Percentiles rank a stretch among this genome's conserved stretches.
Conservation (phyloP, 2,888 invertebrate species). For the Synergus itoensis region DNA sequence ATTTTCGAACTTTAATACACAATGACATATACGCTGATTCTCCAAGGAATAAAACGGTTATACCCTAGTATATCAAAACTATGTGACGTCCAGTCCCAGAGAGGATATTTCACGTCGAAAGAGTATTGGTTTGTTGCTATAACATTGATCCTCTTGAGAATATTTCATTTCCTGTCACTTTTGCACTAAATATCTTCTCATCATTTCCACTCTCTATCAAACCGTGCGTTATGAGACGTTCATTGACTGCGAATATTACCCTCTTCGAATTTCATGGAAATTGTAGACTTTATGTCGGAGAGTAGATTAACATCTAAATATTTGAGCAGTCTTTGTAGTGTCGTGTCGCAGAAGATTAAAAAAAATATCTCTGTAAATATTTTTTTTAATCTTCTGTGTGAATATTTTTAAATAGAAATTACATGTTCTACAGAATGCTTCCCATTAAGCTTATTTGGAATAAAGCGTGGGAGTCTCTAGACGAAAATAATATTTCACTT, state of each 20-base stretch:
- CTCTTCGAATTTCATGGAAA: background rate
- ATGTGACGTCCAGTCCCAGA: background rate
- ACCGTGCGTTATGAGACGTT: background rate
- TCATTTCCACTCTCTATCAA: background rate
- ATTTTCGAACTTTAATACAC: too few species aligned
- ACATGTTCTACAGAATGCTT: background rate
- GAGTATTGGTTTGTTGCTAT: too few species aligned
- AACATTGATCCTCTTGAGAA: too few species aligned
- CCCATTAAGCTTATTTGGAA: background rate
- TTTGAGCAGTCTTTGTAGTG: background rate
- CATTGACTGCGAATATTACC: background rate
- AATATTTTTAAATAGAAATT: background rate
- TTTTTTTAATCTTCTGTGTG: too few species aligned
- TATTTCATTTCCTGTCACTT: background rate
- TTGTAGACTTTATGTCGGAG: background rate
- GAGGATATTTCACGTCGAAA: background rate
- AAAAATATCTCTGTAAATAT: too few species aligned
- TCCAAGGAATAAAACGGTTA: background rate
- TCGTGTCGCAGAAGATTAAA: too few species aligned
- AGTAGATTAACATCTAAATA: background rate
- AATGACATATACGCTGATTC: too few species aligned
- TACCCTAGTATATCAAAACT: background rate
- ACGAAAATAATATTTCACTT: conserved; percentile 16
- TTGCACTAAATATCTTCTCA: background rate
- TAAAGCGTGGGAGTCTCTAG: background rate